A percentile compares a stretch with the other conserved stretches of the same genome.
Evolutionary conservation across 2,113 vertebrate genomes (phyloP).

Genomic region (Ciconia stormi): DNA sequence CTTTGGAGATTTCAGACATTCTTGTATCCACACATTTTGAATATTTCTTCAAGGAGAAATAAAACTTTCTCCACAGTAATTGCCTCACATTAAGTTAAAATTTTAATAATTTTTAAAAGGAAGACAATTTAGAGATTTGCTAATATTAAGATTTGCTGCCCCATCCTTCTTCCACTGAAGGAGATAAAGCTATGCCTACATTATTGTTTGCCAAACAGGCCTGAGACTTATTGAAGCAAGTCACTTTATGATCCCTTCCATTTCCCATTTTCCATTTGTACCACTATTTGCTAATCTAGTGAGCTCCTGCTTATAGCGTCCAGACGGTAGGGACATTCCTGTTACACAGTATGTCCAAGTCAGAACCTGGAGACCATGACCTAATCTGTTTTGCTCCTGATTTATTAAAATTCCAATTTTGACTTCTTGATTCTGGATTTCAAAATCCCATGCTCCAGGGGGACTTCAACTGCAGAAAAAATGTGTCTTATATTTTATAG

Average conservation of each 20-base stretch:
- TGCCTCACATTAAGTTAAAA: neutral
- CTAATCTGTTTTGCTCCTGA: neutral
- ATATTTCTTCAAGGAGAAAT: neutral
- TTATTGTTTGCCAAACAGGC: neutral
- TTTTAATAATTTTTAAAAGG: neutral
- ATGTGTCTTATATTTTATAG: neutral
- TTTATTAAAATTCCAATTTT: neutral
- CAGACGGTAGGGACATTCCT: neutral
- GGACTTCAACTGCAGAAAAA: neutral
- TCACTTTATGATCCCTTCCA: neutral
- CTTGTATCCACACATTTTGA: neutral
- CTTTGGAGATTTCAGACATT: neutral
- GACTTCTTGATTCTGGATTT: neutral
- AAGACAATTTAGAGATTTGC: neutral
- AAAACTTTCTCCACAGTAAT: neutral
- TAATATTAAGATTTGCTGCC: neutral
- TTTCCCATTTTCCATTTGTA: neutral
- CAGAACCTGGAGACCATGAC: neutral
- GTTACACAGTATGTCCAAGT: neutral
- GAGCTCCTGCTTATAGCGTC: neutral
- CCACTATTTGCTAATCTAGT: neutral
- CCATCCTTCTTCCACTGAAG: neutral
- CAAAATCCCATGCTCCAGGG: neutral
- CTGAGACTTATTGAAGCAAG: neutral
- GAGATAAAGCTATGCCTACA: neutral